Evolutionary conservation across 2,113 vertebrate species (phyloP).

Genomic region (Limanda limanda): DNA sequence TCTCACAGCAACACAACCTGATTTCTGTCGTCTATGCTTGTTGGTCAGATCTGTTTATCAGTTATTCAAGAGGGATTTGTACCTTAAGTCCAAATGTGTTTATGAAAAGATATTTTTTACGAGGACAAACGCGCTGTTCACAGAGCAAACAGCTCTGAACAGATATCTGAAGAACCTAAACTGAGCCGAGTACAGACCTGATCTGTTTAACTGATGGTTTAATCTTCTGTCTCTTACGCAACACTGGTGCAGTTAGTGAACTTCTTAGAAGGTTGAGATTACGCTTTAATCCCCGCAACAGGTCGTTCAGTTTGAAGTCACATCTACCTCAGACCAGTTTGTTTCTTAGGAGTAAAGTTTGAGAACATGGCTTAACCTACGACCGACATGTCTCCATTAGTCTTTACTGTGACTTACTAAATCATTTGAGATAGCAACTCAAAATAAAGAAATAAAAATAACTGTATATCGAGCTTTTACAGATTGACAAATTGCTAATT

Average conservation of each 20-base stretch:
- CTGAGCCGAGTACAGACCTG: slow-evolving; percentile 7
- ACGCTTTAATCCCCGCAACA: slow-evolving; percentile 43
- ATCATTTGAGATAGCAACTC: background rate
- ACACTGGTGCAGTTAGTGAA: slow-evolving; percentile 38
- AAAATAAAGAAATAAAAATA: background rate
- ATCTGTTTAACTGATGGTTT: slow-evolving; percentile 19
- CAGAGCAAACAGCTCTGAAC: background rate
- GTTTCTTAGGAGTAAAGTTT: background rate
- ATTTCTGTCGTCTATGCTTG: background rate
- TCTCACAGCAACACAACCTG: background rate
- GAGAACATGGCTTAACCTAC: background rate
- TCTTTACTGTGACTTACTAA: background rate
- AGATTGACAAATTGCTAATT: background rate
- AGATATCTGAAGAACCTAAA: background rate
- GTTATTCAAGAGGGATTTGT: background rate
- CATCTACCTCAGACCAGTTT: background rate
- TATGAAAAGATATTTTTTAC: background rate
- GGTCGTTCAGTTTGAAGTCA: background rate
- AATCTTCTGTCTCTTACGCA: slow-evolving; percentile 70
- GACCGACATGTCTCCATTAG: background rate
- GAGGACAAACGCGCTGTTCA: background rate
- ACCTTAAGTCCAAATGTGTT: background rate
- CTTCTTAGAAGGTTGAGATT: slow-evolving; percentile 22
- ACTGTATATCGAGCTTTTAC: background rate
- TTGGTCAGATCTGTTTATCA: background rate